phyloP scores from a whole-genome alignment of 1,140 invertebrate species.

The Zeugodacus cucurbitae region DNA sequence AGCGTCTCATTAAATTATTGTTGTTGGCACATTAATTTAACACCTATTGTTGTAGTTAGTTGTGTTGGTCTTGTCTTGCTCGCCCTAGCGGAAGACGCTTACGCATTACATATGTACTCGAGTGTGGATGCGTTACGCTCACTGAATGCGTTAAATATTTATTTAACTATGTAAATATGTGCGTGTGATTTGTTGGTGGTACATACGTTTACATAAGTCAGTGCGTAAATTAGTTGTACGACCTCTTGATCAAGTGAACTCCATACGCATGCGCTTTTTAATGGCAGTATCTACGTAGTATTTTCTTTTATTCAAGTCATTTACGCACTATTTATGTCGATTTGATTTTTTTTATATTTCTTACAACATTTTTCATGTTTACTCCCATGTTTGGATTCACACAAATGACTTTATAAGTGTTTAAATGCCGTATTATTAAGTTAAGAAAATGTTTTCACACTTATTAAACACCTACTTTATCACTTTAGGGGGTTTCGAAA shows the following conservation, averaged over 20 bases:
- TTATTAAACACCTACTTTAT: not conserved
- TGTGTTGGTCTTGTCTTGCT: not conserved
- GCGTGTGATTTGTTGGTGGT: not conserved
- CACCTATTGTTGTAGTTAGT: not conserved
- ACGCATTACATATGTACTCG: not conserved
- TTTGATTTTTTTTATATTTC: not conserved
- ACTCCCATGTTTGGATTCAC: not conserved
- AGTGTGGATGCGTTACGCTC: not conserved
- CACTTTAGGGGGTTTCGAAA: not conserved
- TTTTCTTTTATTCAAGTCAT: not conserved
- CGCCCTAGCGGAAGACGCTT: not conserved
- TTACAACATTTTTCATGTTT: not conserved
- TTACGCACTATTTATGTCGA: not conserved
- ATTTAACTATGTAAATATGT: not conserved
- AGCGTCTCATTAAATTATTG: not conserved
- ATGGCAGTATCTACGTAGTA: not conserved
- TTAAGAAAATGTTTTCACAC: not conserved
- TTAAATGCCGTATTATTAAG: not conserved
- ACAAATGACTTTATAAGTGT: not conserved
- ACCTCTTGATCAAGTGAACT: not conserved
- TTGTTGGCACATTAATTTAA: conserved; percentile 22
- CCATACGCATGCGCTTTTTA: not conserved
- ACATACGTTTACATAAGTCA: not conserved
- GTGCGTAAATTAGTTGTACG: not conserved
- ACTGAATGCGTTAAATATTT: not conserved